These are phyloP conservation scores for Anoncus sp. DNA, from an alignment of 2,888 invertebrate genomes.

Conservation along the genomic window DNA sequence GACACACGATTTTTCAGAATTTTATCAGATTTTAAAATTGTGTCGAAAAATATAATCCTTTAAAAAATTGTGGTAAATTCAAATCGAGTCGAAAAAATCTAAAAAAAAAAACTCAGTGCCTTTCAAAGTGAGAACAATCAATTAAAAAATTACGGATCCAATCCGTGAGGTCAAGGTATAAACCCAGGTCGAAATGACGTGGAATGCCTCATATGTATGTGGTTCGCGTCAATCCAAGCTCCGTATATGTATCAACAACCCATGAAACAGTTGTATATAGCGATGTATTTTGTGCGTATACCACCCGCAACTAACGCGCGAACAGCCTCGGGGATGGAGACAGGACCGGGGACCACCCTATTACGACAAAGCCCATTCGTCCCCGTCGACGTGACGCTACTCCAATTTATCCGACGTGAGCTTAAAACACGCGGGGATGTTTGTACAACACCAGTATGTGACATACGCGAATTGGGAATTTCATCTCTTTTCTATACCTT, in stretches of 20 bases:
- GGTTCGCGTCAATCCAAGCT: slow-evolving; percentile 18
- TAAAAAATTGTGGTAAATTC: too few relatives aligned
- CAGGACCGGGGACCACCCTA: slow-evolving; percentile 20
- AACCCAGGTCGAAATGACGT: too few relatives aligned
- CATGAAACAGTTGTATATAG: slow-evolving; percentile 27
- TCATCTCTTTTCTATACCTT: neutral
- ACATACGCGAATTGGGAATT: slow-evolving; percentile 10
- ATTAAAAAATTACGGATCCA: too few relatives aligned
- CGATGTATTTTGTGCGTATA: slow-evolving; percentile 33
- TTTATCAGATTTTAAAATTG: too few relatives aligned
- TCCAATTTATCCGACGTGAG: slow-evolving; percentile 30
- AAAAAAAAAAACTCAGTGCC: too few relatives aligned
- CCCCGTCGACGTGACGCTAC: slow-evolving; percentile 36
- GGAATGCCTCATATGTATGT: slow-evolving; percentile 7
- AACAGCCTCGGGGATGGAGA: slow-evolving; percentile 28
- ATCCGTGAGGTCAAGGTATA: too few relatives aligned
- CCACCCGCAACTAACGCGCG: slow-evolving; percentile 19
- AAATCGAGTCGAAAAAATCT: too few relatives aligned
- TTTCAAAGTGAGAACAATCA: too few relatives aligned
- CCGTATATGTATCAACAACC: slow-evolving; percentile 10
- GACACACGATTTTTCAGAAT: too few relatives aligned
- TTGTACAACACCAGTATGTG: slow-evolving; percentile 4
- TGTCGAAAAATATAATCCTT: too few relatives aligned
- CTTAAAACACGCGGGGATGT: neutral
- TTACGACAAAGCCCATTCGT: slow-evolving; percentile 45